Evolutionary conservation across 1,140 invertebrate genomes (phyloP), one percentile per base, ranked within the genome.

Genomic region (Drosophila tristis): DNA sequence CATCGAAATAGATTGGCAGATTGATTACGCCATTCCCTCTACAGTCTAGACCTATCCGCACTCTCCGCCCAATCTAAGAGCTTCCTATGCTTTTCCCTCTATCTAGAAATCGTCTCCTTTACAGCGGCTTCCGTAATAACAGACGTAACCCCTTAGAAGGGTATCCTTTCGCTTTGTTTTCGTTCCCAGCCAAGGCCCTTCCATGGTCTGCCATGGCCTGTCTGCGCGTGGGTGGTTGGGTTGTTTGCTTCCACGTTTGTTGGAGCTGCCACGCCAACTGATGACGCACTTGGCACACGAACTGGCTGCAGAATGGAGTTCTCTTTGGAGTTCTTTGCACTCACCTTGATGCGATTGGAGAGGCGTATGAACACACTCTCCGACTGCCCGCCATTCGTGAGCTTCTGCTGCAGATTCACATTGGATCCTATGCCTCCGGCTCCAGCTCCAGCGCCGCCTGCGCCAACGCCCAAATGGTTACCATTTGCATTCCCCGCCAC

Each of bases 301-400:
- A 25, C 42, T 39, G 4, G 15, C 43, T 20, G 0, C 25, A 47
- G 8, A 44, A 20, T 49, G 29, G 2, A 55, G 9, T 20, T 31
- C 50, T 47, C 65, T 35, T 16, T 3, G 7, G 35, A 8, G 4
- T 39, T 39, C 35, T 39, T 39, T 39, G 20, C 23, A 85, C 92
- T 90, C 90, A 97, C 96, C 94, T 98, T 98, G 26, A 99, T 98
- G 85, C 98, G 95, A 93, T 99, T 99, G 39, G 97, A 98, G 25
- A 99, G 93, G 73, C 98, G 94, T 78, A 99, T 94, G 92, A 99
- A 99, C 23, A 99, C 97, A 4, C 98, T 98, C 93, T 99, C 98
- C 75, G 99, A 98, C 79, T 97, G 96, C 5, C 92, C 93, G 85
- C 94, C 86, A 58, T 84, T 79, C 1, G 90, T 74, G 15, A 91